phyloP scores from a whole-genome alignment of 1,140 invertebrate species.

The Lordiphosa stackelbergi region DNA sequence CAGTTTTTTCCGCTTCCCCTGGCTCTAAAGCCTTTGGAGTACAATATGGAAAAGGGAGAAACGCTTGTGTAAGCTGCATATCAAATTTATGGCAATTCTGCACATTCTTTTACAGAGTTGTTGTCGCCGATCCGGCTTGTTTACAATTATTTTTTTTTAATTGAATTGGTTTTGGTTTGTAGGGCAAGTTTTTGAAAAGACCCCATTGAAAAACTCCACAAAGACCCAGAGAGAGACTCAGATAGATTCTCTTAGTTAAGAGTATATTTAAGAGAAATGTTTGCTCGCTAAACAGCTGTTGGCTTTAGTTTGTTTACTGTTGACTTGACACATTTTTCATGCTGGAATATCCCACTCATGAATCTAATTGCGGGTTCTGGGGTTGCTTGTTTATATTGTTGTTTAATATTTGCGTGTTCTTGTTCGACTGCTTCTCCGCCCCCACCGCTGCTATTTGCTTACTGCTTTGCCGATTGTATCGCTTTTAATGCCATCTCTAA shows the following conservation, averaged over 20 bases:
- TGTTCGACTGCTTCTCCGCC: no score
- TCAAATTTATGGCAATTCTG: conserved; percentile 56
- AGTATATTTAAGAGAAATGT: background rate
- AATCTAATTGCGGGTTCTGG: no score
- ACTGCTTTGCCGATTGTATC: conserved; percentile 9
- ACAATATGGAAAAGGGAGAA: conserved; percentile 1
- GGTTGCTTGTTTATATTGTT: background rate
- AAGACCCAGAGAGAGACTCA: background rate
- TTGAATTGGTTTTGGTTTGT: conserved; percentile 7
- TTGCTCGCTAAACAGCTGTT: background rate
- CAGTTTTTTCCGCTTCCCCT: no score
- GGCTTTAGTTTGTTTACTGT: no score
- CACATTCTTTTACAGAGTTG: conserved; percentile 25
- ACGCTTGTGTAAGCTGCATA: conserved; percentile 53
- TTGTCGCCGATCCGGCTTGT: background rate
- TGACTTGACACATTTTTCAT: no score
- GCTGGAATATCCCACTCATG: no score
- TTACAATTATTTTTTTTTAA: background rate
- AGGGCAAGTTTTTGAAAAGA: conserved; percentile 1
- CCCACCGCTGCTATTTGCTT: background rate
- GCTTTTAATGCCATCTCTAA: conserved; percentile 5
- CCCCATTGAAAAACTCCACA: conserved; percentile 18
- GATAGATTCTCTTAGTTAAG: background rate
- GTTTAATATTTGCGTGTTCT: conserved; percentile 1
- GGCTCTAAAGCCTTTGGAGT: conserved; percentile 1